Evolutionary conservation across 2,888 invertebrate species (phyloP).

Genomic region (Xiphydria camelus): DNA sequence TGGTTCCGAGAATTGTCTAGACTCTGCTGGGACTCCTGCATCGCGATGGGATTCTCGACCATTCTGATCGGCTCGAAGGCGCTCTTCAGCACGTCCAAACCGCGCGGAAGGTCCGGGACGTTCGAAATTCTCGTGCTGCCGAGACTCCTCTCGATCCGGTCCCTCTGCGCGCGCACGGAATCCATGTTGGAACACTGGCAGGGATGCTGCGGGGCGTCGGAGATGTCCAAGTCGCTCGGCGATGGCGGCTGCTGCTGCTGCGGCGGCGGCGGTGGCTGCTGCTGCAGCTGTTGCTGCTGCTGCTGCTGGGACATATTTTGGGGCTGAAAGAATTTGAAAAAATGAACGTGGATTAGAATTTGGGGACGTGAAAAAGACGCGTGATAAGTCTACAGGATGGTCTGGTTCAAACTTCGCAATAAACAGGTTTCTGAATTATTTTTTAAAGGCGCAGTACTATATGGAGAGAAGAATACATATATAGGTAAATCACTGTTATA

Average conservation of each 20-base stretch:
- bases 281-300: too few species aligned
- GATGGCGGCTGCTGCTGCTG: too few species aligned
- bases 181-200: slow-evolving; percentile 39
- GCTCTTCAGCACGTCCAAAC: slow-evolving; percentile 32
- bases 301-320: slow-evolving; percentile 37
- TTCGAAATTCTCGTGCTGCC: slow-evolving; percentile 29
- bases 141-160: slow-evolving; percentile 30
- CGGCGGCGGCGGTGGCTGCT: too few species aligned
- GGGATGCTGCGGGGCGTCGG: slow-evolving; percentile 34
- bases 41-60: slow-evolving; percentile 27
- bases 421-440: too few species aligned
- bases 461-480: too few species aligned
- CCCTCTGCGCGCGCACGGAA: slow-evolving; percentile 30
- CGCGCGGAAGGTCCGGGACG: slow-evolving; percentile 31
- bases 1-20: slow-evolving; percentile 27
- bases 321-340: slow-evolving; percentile 31
- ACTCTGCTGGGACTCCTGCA: slow-evolving; percentile 32
- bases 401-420: too few species aligned
- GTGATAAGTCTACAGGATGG: too few species aligned
- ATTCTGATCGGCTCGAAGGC: slow-evolving; percentile 36
- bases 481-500: too few species aligned
- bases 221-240: slow-evolving; percentile 28
- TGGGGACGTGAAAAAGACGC: too few species aligned
- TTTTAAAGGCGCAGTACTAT: too few species aligned
- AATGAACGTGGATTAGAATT: too few species aligned